Base-by-base conservation (phyloP, 2,113 vertebrate species). In the Rutilus rutilus region DNA sequence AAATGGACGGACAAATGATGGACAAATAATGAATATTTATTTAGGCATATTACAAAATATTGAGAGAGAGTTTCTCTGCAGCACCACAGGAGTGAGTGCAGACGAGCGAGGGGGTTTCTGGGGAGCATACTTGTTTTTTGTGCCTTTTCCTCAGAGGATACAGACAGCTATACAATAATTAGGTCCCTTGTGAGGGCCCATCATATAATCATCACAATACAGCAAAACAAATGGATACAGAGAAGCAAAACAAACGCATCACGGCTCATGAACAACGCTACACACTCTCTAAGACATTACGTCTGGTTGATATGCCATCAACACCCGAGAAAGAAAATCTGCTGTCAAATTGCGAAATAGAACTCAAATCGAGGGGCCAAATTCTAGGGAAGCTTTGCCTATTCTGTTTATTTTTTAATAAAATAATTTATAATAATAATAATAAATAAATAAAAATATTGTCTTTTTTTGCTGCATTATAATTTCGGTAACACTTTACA, bases 201-300 rank as follows among this genome's bases (percentile, higher is more conserved):
- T 88, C 90, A 87, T 77, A 52, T 86, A 86, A 90, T 86, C 85
- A 89, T 65, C 88, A 88, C 85, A 88, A 89, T 86, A 90, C 71
- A 87, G 42, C 78, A 87, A 88, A 88, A 88, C 89, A 90, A 87
- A 88, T 71, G 74, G 80, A 84, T 87, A 88, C 85, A 80, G 60
- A 79, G 81, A 85, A 67, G 76, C 69, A 87, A 86, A 89, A 88
- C 89, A 88, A 88, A 86, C 15, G 36, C 73, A 76, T 50, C 42
- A 65, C 27, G 4, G 15, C 78, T 57, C 9, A 45, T 39, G 36
- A 75, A 82, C 78, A 81, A 64, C 47, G 52, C 27, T 54, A 33
- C n/a, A 36, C 27, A 19, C 19, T 59, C 52, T 45, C 59, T 14
- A 59, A 78, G 30, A 78, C 27, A 33, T 78, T 10, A 64, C 2